A percentile compares a stretch with the other conserved stretches of the same genome.
These are phyloP conservation scores for Enteromius thamalakanensis DNA, from an alignment of 2,797 vertebrate species.

Conservation along the genomic window DNA sequence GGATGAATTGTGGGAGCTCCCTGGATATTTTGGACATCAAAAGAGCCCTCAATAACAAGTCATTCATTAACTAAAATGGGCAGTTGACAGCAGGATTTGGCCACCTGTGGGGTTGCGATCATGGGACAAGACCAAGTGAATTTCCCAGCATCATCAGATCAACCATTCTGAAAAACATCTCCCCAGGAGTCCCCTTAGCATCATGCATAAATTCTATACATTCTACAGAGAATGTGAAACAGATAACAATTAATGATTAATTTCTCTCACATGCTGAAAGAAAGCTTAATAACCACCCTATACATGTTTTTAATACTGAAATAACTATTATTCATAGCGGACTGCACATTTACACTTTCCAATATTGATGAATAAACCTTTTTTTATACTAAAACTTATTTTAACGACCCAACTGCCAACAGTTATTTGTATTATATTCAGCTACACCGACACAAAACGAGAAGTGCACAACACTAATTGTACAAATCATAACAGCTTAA, in stretches of 20 bases:
- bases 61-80: slow-evolving; percentile 30
- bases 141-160: slow-evolving; percentile 27
- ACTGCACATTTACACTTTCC: background rate
- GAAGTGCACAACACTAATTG: background rate
- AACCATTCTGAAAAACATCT: slow-evolving; percentile 21
- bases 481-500: background rate
- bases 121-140: slow-evolving; percentile 28
- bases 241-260: background rate
- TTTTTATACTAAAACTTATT: background rate
- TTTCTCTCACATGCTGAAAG: background rate
- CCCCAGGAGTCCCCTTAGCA: slow-evolving; percentile 39
- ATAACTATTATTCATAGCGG: background rate
- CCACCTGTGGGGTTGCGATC: slow-evolving; percentile 2
- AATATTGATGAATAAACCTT: background rate
- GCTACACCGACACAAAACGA: background rate
- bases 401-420: background rate
- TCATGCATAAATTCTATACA: background rate
- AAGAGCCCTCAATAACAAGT: slow-evolving; percentile 6
- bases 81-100: background rate
- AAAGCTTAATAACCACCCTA: background rate
- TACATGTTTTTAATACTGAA: background rate
- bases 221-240: background rate
- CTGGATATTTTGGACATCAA: slow-evolving; percentile 19
- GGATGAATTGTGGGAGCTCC: slow-evolving; percentile 13
- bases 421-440: background rate